Base-by-base conservation (phyloP, 2,113 vertebrate genomes). In the Crocuta crocuta region DNA sequence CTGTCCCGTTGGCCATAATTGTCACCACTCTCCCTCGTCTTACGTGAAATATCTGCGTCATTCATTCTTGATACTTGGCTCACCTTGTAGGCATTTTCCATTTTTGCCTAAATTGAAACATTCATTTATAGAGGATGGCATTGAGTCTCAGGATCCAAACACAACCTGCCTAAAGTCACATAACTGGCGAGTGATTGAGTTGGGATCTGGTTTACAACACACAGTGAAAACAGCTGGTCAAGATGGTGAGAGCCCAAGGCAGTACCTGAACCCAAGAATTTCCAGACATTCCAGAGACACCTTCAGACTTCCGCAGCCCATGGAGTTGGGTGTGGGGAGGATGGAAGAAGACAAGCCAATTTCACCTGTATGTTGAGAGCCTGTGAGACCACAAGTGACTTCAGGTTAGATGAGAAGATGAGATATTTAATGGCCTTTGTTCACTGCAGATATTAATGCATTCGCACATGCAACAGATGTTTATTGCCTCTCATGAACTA, bases 161-260 rank as follows among this genome's bases (percentile, higher is more conserved):
- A 12, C 0, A 2, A 71, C 48, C 48, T 79, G 1, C 33, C 58
- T 45, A 5, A 55, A 31, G 58, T 33, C 65, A 48, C 10, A 3
- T 35, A 39, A 12, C 11, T 9, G 43, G 35, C 28, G 31, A 50
- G 61, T 35, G 66, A 24, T 7, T 6, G 24, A 45, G 23, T 35
- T 31, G 7, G n/a, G 17, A 26, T 66, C 78, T 68, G 31, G 63
- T 33, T 63, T 28, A 3, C 0, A 5, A 33, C 3, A 10, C 21
- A 9, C 0, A 6, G 58, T 4, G 10, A 66, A 53, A 61, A 5
- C 3, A 5, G 39, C 35, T 0, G 33, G 43, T 2, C 35, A 23
- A 63, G 39, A 4, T 8, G 16, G 16, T 23, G 13, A 23, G 35
- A 48, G 10, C 24, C 6, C n/a, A 50, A 80, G 28, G 15, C 50